phyloP scores from a whole-genome alignment of 2,797 vertebrate genomes.

The Ctenochaetus hawaiiensis region DNA sequence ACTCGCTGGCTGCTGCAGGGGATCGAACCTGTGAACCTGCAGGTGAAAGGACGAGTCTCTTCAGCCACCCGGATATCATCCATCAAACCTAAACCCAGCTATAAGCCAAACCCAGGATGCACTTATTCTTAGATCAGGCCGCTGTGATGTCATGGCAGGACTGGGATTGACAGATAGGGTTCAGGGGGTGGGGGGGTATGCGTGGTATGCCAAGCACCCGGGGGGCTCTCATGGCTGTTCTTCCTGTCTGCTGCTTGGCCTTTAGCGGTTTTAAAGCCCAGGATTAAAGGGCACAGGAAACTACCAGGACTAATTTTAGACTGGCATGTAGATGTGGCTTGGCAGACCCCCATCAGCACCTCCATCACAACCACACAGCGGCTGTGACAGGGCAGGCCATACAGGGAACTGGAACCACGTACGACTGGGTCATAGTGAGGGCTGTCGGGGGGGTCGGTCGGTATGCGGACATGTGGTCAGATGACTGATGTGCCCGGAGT shows the following conservation, averaged over 20 bases:
- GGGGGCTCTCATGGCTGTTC: slow-evolving; percentile 55
- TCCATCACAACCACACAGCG: slow-evolving; percentile 42
- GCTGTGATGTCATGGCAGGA: slow-evolving; percentile 66
- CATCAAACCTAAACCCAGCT: slow-evolving; percentile 49
- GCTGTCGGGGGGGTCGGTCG: not conserved
- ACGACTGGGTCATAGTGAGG: slow-evolving; percentile 38
- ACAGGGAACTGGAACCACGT: slow-evolving; percentile 57
- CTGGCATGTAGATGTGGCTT: slow-evolving; percentile 61
- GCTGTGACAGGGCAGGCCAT: slow-evolving; percentile 57
- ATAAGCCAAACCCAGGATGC: slow-evolving; percentile 35
- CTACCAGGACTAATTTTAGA: slow-evolving; percentile 74
- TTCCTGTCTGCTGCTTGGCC: slow-evolving; percentile 67
- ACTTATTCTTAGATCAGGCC: slow-evolving; percentile 54
- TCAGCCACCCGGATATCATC: slow-evolving; percentile 37
- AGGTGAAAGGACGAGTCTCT: slow-evolving; percentile 28
- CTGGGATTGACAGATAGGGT: slow-evolving; percentile 54
- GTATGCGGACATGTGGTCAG: slow-evolving; percentile 36
- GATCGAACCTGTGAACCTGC: slow-evolving; percentile 26
- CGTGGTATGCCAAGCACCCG: slow-evolving; percentile 28
- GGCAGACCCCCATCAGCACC: slow-evolving; percentile 62
- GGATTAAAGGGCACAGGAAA: slow-evolving; percentile 81
- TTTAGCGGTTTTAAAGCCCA: slow-evolving; percentile 64
- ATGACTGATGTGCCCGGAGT: slow-evolving; percentile 33
- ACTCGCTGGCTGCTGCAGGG: slow-evolving; percentile 10
- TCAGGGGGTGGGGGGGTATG: slow-evolving; percentile 50